These are phyloP conservation scores for Hylia prasina DNA, from an alignment of 2,113 vertebrate species.

Conservation along the genomic window DNA sequence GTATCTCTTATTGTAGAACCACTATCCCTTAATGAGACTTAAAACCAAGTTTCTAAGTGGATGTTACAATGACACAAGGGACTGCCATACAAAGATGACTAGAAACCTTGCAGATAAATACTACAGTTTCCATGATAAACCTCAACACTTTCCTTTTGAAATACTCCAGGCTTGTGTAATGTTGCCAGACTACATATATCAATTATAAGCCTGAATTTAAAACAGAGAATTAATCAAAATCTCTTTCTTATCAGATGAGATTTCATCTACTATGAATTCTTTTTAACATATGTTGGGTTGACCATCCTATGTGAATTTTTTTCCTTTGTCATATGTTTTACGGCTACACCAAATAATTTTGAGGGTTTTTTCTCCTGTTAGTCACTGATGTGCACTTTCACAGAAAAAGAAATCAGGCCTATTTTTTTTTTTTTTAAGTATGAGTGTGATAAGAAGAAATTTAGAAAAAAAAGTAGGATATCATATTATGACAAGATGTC, in stretches of 20 bases:
- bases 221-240: neutral
- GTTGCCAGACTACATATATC: neutral
- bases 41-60: neutral
- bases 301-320: neutral
- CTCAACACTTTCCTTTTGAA: neutral
- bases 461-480: neutral
- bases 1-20: neutral
- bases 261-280: neutral
- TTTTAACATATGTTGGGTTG: accelerated
- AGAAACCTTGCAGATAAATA: neutral
- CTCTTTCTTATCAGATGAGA: neutral
- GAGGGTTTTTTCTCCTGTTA: neutral
- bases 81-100: accelerated
- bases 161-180: neutral
- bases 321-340: neutral
- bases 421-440: neutral
- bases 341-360: neutral
- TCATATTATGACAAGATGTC: neutral
- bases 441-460: neutral
- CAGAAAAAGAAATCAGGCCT: neutral
- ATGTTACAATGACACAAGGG: neutral
- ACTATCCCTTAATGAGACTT: neutral
- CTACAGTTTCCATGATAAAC: accelerated
- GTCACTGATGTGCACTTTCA: neutral
- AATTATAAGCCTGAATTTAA: neutral